Evolutionary conservation across 1,140 invertebrate species (phyloP), one percentile per base, ranked within the genome.

Genomic region (Danaus melanippus): DNA sequence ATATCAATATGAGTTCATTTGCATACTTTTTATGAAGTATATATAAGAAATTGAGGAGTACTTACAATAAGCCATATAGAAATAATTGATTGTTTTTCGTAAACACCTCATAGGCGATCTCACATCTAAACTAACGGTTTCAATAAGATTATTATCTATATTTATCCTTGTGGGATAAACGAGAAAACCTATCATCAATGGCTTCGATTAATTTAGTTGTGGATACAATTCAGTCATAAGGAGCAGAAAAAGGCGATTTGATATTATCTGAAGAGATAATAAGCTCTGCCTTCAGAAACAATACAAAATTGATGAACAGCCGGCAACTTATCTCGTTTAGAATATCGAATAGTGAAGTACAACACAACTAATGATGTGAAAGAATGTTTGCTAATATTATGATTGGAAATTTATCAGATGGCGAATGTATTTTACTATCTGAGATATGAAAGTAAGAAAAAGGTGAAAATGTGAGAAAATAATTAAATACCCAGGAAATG

Each of bases 291-390:
- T 46, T 40, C 45, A 60, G 69, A 63, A 74, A 81, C 70, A 74
- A 79, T 75, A 68, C 64, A 62, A 66, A 75, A 76, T 80, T 77
- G 80, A 84, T 79, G 71, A 75, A 69, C 54, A 58, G 69, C 71
- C 66, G 54, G 44, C 53, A 56, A 50, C 46, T 50, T 60, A 53
- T 60, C 62, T 72, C 61, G 65, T 72, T 64, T 69, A 68, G 70
- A 68, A 64, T 78, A 73, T 76, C 74, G 66, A 72, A 71, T 47
- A 61, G 60, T 66, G 74, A 63, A 58, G 69, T 63, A 67, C 66
- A 67, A 77, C 73, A 74, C 74, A 69, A 67, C 74, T 79, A 77
- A 78, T 79, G 75, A 79, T 32, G 21, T 32, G 21, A 32, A 32
- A 32, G 21, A 32, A 32, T 32, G 21, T 32, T 32, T 32, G 21